Percentiles rank a stretch among this genome's conserved stretches.
These are phyloP conservation scores for Clavelina lepadiformis DNA, from an alignment of 23 tunicate genomes.

Conservation along the genomic window DNA sequence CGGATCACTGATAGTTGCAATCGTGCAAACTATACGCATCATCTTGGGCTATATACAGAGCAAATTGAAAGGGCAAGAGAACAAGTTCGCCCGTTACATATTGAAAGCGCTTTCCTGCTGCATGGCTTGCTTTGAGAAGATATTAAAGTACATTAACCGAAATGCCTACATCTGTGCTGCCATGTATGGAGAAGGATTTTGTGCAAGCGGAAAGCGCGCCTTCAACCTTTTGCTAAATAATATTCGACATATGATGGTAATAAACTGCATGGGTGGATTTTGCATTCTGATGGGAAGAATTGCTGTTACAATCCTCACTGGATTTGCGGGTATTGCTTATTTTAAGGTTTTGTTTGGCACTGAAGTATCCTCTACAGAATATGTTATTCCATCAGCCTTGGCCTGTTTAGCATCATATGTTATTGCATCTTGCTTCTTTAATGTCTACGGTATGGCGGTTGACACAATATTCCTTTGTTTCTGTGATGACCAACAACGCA, in stretches of 20 bases:
- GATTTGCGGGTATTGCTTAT: slow-evolving; percentile 20
- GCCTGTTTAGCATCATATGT: slow-evolving; percentile 45
- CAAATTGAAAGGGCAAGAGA: slow-evolving; percentile 42
- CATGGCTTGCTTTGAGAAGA: slow-evolving; percentile 62
- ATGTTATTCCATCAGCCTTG: slow-evolving; percentile 30
- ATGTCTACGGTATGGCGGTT: slow-evolving; percentile 57
- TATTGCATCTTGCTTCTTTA: slow-evolving; percentile 58
- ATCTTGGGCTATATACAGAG: slow-evolving; percentile 45
- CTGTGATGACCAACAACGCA: slow-evolving; percentile 84
- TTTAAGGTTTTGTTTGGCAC: slow-evolving; percentile 18
- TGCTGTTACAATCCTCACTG: slow-evolving; percentile 26
- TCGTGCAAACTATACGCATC: slow-evolving; percentile 46
- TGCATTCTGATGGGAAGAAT: slow-evolving; percentile 67
- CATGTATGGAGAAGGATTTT: slow-evolving; percentile 79
- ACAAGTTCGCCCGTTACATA: slow-evolving; percentile 31
- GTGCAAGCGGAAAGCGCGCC: slow-evolving; percentile 55
- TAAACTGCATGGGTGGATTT: slow-evolving; percentile 63
- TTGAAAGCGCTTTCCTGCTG: slow-evolving; percentile 57
- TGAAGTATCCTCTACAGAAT: slow-evolving; percentile 18
- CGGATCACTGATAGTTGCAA: slow-evolving; percentile 71
- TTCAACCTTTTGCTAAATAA: slow-evolving; percentile 50
- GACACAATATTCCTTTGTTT: slow-evolving; percentile 89
- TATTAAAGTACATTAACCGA: slow-evolving; percentile 66
- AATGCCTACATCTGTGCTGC: slow-evolving; percentile 85
- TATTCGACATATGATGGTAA: slow-evolving; percentile 61